A percentile compares a stretch with the other conserved stretches of the same genome.
phyloP scores from a whole-genome alignment of 2,113 vertebrate species.

The Meriones unguiculatus region DNA sequence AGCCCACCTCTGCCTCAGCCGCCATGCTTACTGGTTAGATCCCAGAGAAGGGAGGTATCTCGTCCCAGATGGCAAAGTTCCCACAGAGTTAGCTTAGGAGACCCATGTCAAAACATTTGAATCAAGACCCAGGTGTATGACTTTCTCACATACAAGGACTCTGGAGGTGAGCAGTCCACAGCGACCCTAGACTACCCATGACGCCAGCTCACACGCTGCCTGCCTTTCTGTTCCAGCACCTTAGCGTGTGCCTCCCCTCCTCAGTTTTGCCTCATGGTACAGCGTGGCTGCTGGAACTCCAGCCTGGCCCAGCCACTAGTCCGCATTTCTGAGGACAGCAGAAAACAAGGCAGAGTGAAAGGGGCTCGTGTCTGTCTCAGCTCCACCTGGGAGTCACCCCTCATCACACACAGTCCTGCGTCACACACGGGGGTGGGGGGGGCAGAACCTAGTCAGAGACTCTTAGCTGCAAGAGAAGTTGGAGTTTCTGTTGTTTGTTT shows the following conservation, averaged over 20 bases:
- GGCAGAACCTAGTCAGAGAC: not conserved
- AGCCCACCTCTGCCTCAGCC: not conserved
- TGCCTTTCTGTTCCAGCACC: not conserved
- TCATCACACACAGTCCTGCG: not conserved
- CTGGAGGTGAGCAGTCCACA: not conserved
- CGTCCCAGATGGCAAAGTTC: not conserved
- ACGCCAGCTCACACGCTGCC: not conserved
- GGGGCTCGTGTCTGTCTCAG: not conserved
- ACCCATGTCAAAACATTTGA: not conserved
- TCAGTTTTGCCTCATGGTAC: not conserved
- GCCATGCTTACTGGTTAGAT: rapidly evolving
- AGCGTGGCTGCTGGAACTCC: not conserved
- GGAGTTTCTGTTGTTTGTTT: not conserved
- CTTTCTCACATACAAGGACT: not conserved
- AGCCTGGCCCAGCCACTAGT: not conserved
- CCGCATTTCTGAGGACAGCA: not conserved
- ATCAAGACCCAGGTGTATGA: not conserved
- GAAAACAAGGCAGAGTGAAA: not conserved
- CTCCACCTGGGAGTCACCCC: not conserved
- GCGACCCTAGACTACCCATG: not conserved
- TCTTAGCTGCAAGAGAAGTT: not conserved
- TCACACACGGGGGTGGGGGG: too few relatives aligned
- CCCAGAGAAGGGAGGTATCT: not conserved
- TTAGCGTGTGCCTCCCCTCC: not conserved
- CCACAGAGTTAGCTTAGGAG: not conserved